Evolutionary conservation across 2,888 invertebrate genomes (phyloP).

Genomic region (Acrocyrtus sp.): DNA sequence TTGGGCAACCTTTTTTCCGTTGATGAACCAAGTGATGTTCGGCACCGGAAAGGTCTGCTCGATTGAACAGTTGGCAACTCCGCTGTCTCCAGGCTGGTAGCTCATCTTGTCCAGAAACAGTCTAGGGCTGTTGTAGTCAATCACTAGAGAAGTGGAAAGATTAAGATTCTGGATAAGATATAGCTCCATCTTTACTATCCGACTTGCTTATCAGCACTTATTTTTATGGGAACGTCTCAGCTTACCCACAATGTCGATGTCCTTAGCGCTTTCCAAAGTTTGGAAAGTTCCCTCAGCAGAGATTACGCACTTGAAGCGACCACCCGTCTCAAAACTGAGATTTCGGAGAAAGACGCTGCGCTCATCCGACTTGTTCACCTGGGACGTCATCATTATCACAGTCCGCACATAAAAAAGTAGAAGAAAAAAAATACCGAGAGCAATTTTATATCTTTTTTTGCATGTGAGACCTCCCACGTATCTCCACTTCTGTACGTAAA

Average conservation of each 20-base stretch:
- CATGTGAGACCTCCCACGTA: no score
- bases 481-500: no score
- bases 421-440: not conserved
- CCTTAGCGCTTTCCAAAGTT: slow-evolving; percentile 46
- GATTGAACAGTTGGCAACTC: slow-evolving; percentile 51
- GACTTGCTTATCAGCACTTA: not conserved
- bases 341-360: slow-evolving; percentile 54
- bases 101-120: slow-evolving; percentile 51
- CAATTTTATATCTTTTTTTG: slow-evolving; percentile 5
- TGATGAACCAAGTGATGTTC: slow-evolving; percentile 58
- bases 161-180: not conserved
- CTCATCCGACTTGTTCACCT: slow-evolving; percentile 55
- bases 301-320: slow-evolving; percentile 55
- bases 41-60: slow-evolving; percentile 53
- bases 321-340: slow-evolving; percentile 50
- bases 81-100: slow-evolving; percentile 52
- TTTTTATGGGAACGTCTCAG: not conserved
- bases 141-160: slow-evolving; percentile 30
- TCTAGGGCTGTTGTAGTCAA: slow-evolving; percentile 57
- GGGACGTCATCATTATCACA: not conserved
- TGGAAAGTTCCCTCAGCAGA: slow-evolving; percentile 56
- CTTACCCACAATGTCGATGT: slow-evolving; percentile 54
- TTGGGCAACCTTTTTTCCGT: slow-evolving; percentile 56
- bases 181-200: not conserved
- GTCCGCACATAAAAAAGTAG: not conserved